A percentile compares a stretch with the other conserved stretches of the same genome.
Conservation (phyloP, 1,140 invertebrate genomes). For the Zophobas morio region DNA sequence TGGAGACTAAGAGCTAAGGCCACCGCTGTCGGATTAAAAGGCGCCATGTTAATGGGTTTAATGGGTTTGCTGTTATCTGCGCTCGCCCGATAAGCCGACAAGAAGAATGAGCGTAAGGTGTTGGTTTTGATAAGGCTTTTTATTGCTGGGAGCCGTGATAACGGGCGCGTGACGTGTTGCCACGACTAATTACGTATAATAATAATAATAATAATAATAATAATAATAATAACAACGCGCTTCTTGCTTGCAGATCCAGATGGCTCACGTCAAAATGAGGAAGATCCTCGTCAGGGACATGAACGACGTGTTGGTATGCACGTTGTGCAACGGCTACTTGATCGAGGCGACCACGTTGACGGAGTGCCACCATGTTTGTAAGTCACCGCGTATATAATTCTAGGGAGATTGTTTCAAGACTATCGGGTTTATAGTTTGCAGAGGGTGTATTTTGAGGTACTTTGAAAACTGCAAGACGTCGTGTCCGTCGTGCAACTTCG, state of each 20-base stretch:
- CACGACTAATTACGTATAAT: no score
- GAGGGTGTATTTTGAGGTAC: slow-evolving; percentile 90
- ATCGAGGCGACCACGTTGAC: slow-evolving; percentile 87
- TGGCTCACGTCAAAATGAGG: slow-evolving; percentile 49
- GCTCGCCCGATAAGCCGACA: no score
- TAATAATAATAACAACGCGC: no score
- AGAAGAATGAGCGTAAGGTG: no score
- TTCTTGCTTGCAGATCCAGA: slow-evolving; percentile 1
- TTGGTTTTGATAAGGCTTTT: no score
- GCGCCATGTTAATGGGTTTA: no score
- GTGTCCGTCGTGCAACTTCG: slow-evolving; percentile 62
- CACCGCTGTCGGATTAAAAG: no score
- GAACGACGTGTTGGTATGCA: slow-evolving; percentile 81
- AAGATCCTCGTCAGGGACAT: slow-evolving; percentile 71
- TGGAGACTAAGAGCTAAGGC: background rate
- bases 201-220: no score
- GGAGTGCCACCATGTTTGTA: slow-evolving; percentile 88
- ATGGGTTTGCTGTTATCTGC: no score
- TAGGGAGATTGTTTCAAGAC: background rate
- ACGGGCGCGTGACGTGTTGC: no score
- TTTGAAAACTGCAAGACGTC: slow-evolving; percentile 68
- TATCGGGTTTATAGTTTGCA: slow-evolving; percentile 82
- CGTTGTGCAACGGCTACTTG: slow-evolving; percentile 83
- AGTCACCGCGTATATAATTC: slow-evolving; percentile 65
- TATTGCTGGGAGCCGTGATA: no score